phyloP scores from a whole-genome alignment of 2,888 invertebrate genomes.

The Notocelia uddmanniana region DNA sequence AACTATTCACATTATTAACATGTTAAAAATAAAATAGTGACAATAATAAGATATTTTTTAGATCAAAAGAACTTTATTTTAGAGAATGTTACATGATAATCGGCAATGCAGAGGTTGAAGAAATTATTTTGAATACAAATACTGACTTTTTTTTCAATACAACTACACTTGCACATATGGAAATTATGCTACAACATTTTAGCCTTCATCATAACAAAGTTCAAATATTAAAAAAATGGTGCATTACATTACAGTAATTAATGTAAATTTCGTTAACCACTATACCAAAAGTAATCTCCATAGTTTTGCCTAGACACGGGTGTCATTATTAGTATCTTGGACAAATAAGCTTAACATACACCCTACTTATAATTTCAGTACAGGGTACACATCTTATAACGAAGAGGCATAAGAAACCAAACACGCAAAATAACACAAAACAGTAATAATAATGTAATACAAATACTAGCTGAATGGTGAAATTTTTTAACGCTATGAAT shows the following conservation, averaged over 20 bases:
- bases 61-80: constrained; percentile 87
- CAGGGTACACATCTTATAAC: constrained; percentile 60
- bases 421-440: constrained; percentile 44
- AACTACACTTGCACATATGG: constrained; percentile 79
- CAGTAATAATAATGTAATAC: constrained; percentile 50
- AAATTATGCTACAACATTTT: constrained; percentile 79
- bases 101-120: constrained; percentile 85
- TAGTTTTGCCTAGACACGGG: constrained; percentile 65
- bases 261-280: constrained; percentile 33
- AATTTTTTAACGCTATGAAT: constrained; percentile 58
- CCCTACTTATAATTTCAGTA: constrained; percentile 64
- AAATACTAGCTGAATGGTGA: constrained; percentile 68
- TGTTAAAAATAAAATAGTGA: constrained; percentile 11
- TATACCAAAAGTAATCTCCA: constrained; percentile 68
- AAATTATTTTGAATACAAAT: constrained; percentile 82
- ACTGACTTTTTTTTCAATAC: constrained; percentile 76
- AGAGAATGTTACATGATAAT: constrained; percentile 85
- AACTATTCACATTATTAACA: background rate
- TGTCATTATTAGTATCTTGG: constrained; percentile 68
- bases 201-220: constrained; percentile 72
- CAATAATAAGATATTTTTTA: constrained; percentile 57
- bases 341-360: constrained; percentile 67
- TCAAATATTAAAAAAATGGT: constrained; percentile 70
- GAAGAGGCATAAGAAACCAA: constrained; percentile 49
- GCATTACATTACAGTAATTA: constrained; percentile 63